Conservation (phyloP, 35 echinoderm and acorn worm genomes). For the Ophioderma brevispina region DNA sequence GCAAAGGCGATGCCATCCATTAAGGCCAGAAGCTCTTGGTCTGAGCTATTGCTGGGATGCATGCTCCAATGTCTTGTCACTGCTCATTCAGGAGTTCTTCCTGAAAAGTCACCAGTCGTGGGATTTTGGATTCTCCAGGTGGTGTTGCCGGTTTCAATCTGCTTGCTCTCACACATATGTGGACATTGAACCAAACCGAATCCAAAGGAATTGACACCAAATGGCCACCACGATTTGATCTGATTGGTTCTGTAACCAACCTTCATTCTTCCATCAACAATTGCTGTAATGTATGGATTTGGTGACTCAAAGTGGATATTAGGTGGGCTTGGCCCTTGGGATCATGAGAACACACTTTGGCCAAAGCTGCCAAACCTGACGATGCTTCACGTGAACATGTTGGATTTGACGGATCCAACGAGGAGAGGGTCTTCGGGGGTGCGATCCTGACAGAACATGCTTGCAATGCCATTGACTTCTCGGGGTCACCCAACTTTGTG, state of each 20-base stretch:
- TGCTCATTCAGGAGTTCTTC: slow-evolving; percentile 64
- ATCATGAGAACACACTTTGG: slow-evolving; percentile 74
- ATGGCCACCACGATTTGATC: too few relatives aligned
- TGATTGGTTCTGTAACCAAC: slow-evolving; percentile 69
- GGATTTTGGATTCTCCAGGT: not conserved
- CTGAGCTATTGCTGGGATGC: slow-evolving; percentile 15
- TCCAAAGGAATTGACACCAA: slow-evolving; percentile 90
- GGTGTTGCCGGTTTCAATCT: not conserved
- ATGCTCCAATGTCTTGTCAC: slow-evolving; percentile 38
- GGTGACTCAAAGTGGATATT: slow-evolving; percentile 80
- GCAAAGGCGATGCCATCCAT: slow-evolving; percentile 58
- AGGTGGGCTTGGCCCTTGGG: slow-evolving; percentile 70
- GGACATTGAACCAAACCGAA: slow-evolving; percentile 89
- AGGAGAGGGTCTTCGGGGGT: slow-evolving; percentile 60
- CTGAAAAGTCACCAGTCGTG: slow-evolving; percentile 45
- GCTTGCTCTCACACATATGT: slow-evolving; percentile 72
- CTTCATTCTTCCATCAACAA: slow-evolving; percentile 77
- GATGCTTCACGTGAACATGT: slow-evolving; percentile 86
- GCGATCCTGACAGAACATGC: slow-evolving; percentile 72
- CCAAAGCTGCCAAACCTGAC: slow-evolving; percentile 77
- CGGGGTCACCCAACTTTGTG: slow-evolving; percentile 85
- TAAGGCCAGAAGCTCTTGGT: slow-evolving; percentile 21
- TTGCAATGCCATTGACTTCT: slow-evolving; percentile 67
- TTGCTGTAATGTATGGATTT: slow-evolving; percentile 75
- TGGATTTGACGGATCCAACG: slow-evolving; percentile 92